Conservation (phyloP, 2,113 vertebrate genomes). For the Tragelaphus buxtoni region DNA sequence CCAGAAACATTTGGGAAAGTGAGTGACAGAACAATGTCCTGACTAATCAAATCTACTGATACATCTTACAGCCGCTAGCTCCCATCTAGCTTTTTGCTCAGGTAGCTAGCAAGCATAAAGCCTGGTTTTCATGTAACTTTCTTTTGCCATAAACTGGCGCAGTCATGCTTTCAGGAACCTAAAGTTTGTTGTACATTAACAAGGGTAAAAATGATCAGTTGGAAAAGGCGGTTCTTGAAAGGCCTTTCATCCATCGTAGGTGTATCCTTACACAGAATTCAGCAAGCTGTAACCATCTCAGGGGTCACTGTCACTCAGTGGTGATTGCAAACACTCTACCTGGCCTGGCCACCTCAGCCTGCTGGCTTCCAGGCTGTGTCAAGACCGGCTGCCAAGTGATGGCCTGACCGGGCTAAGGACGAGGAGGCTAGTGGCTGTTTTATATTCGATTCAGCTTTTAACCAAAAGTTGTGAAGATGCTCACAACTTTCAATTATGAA, state of each 20-base stretch:
- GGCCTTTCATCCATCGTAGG: not conserved
- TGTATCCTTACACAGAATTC: not conserved
- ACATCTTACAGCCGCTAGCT: not conserved
- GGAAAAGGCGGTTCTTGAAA: not conserved
- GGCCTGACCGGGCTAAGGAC: not conserved
- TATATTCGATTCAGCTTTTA: not conserved
- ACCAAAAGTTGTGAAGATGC: not conserved
- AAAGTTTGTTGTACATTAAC: not conserved
- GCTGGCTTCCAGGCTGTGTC: not conserved
- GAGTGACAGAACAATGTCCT: not conserved
- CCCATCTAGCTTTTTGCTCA: not conserved
- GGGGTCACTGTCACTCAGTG: not conserved
- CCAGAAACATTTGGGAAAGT: not conserved
- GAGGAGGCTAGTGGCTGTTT: not conserved
- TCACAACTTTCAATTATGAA: not conserved
- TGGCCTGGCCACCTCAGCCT: not conserved
- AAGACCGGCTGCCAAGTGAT: not conserved
- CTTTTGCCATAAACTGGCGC: not conserved
- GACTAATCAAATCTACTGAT: not conserved
- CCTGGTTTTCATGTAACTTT: not conserved
- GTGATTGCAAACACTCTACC: not conserved
- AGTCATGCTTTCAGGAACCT: not conserved
- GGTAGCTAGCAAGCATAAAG: not conserved
- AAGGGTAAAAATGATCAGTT: not conserved
- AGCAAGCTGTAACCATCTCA: not conserved